Conservation (phyloP, 1,140 invertebrate genomes). For the Oryzaephilus surinamensis region DNA sequence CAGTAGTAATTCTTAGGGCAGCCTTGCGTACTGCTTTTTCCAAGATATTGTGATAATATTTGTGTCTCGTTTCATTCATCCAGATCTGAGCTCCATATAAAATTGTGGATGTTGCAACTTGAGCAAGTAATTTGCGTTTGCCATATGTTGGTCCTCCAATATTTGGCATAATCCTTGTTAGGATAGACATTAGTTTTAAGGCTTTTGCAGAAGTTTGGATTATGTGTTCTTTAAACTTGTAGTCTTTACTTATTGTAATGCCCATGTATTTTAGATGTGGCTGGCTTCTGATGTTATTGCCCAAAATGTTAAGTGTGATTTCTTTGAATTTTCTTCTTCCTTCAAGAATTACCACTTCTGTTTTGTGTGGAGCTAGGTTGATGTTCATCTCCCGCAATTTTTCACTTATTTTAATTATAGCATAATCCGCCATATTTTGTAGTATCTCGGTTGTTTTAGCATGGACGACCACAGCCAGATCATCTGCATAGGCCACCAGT, state of each 20-base stretch:
- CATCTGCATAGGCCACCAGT: constrained; percentile 26
- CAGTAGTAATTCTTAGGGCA: not conserved
- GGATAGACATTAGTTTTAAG: constrained; percentile 3
- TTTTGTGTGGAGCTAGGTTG: constrained; percentile 19
- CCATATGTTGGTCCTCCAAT: constrained; percentile 17
- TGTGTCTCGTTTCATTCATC: not conserved
- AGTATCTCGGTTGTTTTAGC: constrained; percentile 2
- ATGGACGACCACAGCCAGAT: constrained; percentile 17
- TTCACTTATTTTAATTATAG: not conserved
- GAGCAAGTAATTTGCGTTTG: constrained; percentile 16
- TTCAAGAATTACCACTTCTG: constrained; percentile 15
- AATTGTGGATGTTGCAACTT: constrained; percentile 16
- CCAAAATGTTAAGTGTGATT: constrained; percentile 2
- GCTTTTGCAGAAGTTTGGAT: constrained; percentile 10
- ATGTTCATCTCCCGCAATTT: constrained; percentile 9
- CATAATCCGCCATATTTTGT: constrained; percentile 3
- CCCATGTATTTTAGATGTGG: constrained; percentile 17
- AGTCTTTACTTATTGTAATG: constrained; percentile 12
- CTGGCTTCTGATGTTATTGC: constrained; percentile 4
- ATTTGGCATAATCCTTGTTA: constrained; percentile 22
- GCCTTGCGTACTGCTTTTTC: not conserved
- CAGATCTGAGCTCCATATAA: constrained; percentile 18
- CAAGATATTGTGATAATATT: not conserved
- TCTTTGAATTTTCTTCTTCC: constrained; percentile 1
- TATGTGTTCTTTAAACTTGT: constrained; percentile 14